A percentile compares a stretch with the other conserved stretches of the same genome.
Conservation (phyloP, 1,140 invertebrate species). For the Calephelis nemesis region DNA sequence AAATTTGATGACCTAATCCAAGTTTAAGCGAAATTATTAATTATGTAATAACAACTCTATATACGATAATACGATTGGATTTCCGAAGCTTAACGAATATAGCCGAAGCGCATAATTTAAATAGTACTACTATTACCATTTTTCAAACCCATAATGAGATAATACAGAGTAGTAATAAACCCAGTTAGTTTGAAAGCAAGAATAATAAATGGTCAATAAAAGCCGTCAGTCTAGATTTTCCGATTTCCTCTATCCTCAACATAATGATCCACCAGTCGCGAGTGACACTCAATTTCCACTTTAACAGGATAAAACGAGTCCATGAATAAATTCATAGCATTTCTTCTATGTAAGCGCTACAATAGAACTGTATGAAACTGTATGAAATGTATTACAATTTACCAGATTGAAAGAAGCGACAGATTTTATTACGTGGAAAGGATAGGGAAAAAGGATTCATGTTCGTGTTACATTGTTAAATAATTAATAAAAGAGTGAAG, state of each 20-base stretch:
- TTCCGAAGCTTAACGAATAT: too few relatives aligned
- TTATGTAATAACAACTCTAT: too few relatives aligned
- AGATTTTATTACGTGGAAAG: neutral
- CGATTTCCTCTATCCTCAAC: constrained; percentile 40
- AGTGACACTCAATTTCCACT: constrained; percentile 43
- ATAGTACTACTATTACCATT: neutral
- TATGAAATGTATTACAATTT: constrained; percentile 19
- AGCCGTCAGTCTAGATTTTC: constrained; percentile 24
- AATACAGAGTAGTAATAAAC: neutral
- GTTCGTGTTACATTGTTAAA: too few relatives aligned
- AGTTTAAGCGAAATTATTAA: too few relatives aligned
- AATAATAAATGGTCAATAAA: constrained; percentile 11
- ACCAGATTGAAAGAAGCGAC: constrained; percentile 9
- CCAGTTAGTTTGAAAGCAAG: neutral
- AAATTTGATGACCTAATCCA: too few relatives aligned
- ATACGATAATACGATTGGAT: too few relatives aligned
- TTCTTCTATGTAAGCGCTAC: constrained; percentile 17
- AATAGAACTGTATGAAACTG: constrained; percentile 19
- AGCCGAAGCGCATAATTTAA: too few relatives aligned
- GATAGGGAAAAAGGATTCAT: too few relatives aligned
- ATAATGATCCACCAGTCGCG: constrained; percentile 35
- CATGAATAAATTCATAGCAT: constrained; percentile 36
- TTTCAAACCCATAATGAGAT: neutral
- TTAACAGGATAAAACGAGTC: constrained; percentile 22
- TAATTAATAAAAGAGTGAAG: too few relatives aligned